phyloP scores from a whole-genome alignment of 2,888 invertebrate species.

The Hypercompe scribonia region DNA sequence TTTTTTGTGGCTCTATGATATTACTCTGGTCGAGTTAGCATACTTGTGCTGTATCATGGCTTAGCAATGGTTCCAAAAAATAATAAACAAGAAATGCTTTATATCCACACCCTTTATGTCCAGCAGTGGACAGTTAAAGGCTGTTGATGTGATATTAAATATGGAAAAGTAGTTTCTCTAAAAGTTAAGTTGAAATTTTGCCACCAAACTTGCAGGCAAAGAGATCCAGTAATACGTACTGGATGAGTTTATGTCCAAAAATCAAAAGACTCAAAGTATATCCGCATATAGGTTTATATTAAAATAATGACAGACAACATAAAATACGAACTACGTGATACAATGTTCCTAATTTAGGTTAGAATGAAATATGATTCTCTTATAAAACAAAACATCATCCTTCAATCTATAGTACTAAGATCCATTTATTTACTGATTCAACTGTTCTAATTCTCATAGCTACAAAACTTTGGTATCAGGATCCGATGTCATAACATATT shows the following conservation, averaged over 20 bases:
- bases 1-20: too few species aligned
- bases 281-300: too few species aligned
- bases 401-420: neutral
- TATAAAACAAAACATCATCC: neutral
- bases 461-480: neutral
- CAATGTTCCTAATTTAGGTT: neutral
- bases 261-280: neutral
- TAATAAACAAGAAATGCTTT: too few species aligned
- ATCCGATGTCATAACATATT: neutral
- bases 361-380: neutral
- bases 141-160: too few species aligned
- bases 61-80: too few species aligned
- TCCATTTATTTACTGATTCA: neutral
- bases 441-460: neutral
- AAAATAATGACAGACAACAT: neutral
- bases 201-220: neutral
- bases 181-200: neutral
- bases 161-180: too few species aligned
- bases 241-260: neutral
- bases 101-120: too few species aligned
- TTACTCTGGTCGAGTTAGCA: too few species aligned
- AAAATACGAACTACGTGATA: neutral
- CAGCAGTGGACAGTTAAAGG: too few species aligned
- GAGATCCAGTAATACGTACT: neutral
- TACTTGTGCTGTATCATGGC: too few species aligned